phyloP scores from a whole-genome alignment of 2,888 invertebrate species.

The Catocala fraxini region DNA sequence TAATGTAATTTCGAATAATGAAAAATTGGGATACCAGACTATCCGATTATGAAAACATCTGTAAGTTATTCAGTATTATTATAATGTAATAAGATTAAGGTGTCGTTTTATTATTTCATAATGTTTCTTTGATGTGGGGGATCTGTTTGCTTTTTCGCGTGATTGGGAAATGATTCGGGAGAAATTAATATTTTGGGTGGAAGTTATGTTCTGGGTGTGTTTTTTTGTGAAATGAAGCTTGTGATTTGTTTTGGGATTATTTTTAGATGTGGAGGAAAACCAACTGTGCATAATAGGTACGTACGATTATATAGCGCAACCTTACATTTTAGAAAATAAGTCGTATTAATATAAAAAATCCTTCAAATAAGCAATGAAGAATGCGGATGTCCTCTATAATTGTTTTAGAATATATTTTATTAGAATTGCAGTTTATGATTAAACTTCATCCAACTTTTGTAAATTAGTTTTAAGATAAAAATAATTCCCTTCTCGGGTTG shows the following conservation, averaged over 20 bases:
- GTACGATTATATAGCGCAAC: too few relatives aligned
- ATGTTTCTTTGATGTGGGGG: slow-evolving; percentile 77
- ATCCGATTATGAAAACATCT: slow-evolving; percentile 84
- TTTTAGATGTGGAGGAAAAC: neutral
- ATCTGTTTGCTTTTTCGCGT: slow-evolving; percentile 47
- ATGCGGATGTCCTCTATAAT: too few relatives aligned
- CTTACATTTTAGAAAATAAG: too few relatives aligned
- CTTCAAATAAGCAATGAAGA: too few relatives aligned
- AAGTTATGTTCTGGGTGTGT: slow-evolving; percentile 25
- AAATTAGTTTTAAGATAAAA: too few relatives aligned
- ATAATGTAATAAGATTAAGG: slow-evolving; percentile 84
- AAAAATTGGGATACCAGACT: slow-evolving; percentile 79
- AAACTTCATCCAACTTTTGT: too few relatives aligned
- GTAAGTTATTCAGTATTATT: slow-evolving; percentile 83
- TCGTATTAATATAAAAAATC: too few relatives aligned
- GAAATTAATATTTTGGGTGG: slow-evolving; percentile 52
- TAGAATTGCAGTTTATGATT: too few relatives aligned
- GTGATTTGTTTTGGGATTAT: slow-evolving; percentile 5
- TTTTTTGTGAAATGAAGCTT: slow-evolving; percentile 4
- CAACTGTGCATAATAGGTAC: too few relatives aligned
- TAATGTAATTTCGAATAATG: slow-evolving; percentile 83
- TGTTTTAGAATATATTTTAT: too few relatives aligned
- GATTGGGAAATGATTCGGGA: slow-evolving; percentile 60
- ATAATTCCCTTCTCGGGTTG: too few relatives aligned
- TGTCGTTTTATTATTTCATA: slow-evolving; percentile 80